Evolutionary conservation across 2,888 invertebrate species (phyloP), one percentile per base, ranked within the genome.

Genomic region (Drosophila demipolita): DNA sequence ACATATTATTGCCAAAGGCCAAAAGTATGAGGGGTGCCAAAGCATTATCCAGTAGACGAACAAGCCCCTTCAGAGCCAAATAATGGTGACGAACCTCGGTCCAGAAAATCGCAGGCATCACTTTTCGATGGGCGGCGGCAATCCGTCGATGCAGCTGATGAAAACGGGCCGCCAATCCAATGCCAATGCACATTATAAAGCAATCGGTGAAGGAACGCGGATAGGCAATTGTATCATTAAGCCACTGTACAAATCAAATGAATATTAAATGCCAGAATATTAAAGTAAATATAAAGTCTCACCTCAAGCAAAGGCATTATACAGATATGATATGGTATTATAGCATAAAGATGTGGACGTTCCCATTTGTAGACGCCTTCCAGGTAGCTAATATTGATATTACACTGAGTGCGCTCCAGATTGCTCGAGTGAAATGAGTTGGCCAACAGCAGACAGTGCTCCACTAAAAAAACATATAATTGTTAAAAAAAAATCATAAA

Each of bases 141-240:
- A 95, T 92, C 11, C 94, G 91, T 15, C 91, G 87, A 80, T 96
- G 95, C 8, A 96, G 90, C 82, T 95, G 95, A 60, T 94, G 94
- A 80, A 96, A 96, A 52, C 96, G 94, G 0, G 95, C 94, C 0
- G 95, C 93, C 42, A 96, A 91, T 0, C 96, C 95, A 87, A 95
- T 94, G 87, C 96, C 96, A 49, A 96, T 93, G 40, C 96, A 91
- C 80, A 96, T 96, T 17, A 96, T 95, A 59, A 96, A 95, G 64
- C 96, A 92, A 82, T 96, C 96, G 82, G 96, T 95, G 65, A 95
- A 96, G 79, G 96, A 96, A 94, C 96, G 96, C 0, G 95, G 94
- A 75, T 95, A 95, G 0, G 96, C 96, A 29, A 95, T 94, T 1
- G 91, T 89, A 52, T 92, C 66, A 69, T 92, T 93, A 3, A 90